Evolutionary conservation across 2,797 vertebrate species (phyloP).

Genomic region (Rallus crepitans): DNA sequence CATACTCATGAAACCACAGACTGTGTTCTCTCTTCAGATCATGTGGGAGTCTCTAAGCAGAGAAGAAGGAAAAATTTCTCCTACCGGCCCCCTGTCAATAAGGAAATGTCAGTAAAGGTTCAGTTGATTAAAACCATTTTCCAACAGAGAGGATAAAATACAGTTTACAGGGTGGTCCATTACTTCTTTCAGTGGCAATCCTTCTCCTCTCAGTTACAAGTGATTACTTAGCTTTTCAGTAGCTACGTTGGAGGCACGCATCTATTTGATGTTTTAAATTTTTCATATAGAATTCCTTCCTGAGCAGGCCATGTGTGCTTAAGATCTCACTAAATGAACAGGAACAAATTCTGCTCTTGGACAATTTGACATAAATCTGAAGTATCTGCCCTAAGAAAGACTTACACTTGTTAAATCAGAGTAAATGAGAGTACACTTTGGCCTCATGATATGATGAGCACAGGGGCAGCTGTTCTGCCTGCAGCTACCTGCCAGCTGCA

Average conservation of each 20-base stretch:
- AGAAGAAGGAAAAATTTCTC: background rate
- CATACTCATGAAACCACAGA: background rate
- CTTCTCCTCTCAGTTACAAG: background rate
- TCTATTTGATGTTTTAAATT: background rate
- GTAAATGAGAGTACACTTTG: background rate
- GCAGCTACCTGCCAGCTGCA: no score
- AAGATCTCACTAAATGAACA: background rate
- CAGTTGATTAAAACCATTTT: background rate
- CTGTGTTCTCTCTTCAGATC: background rate
- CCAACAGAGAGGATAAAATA: constrained; percentile 17
- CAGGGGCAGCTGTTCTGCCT: background rate
- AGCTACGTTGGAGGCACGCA: background rate
- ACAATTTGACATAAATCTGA: background rate
- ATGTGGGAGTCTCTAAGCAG: background rate
- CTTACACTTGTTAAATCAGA: background rate
- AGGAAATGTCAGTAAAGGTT: background rate
- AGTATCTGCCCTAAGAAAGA: background rate
- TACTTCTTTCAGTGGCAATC: background rate
- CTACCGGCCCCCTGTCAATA: background rate
- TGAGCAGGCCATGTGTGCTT: background rate
- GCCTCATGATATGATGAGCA: background rate
- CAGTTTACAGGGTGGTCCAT: background rate
- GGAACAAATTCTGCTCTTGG: background rate
- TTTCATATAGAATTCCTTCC: background rate
- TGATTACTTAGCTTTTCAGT: constrained; percentile 1